phyloP scores from a whole-genome alignment of 2,797 vertebrate genomes.

The Rhinogobio ventralis region DNA sequence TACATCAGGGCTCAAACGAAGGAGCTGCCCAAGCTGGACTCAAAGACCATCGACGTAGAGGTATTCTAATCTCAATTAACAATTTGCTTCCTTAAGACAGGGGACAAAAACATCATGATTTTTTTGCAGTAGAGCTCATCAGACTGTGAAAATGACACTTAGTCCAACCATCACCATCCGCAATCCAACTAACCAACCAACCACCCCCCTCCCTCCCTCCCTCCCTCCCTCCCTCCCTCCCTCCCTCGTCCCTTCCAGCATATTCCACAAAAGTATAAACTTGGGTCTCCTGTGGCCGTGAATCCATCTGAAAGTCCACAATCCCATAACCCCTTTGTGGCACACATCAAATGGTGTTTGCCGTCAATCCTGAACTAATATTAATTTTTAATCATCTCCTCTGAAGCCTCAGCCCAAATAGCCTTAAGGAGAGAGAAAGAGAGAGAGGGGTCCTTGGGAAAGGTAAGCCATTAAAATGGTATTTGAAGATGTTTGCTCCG shows the following conservation, averaged over 20 bases:
- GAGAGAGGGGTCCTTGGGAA: conserved; percentile 66
- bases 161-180: conserved; percentile 28
- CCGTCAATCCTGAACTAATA: conserved; percentile 84
- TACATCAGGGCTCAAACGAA: conserved; percentile 95
- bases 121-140: conserved; percentile 71
- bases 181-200: conserved; percentile 65
- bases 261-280: conserved; percentile 76
- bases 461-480: conserved; percentile 81
- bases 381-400: conserved; percentile 84
- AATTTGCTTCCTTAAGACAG: conserved; percentile 23
- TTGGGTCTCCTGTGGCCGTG: conserved; percentile 73
- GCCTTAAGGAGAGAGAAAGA: conserved; percentile 75
- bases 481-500: conserved; percentile 77
- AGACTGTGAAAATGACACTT: conserved; percentile 52
- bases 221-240: conserved; percentile 67
- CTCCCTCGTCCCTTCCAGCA: conserved; percentile 68
- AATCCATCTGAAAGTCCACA: conserved; percentile 76
- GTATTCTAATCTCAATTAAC: conserved; percentile 62
- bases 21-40: conserved; percentile 83
- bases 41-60: conserved; percentile 79
- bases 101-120: conserved; percentile 70
- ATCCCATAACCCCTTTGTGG: conserved; percentile 78
- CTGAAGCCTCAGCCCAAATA: conserved; percentile 80
- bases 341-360: conserved; percentile 84
- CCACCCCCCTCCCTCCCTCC: conserved; percentile 70